Evolutionary conservation across 1,140 invertebrate genomes (phyloP).

Genomic region (Trachymyrmex cornetzi): DNA sequence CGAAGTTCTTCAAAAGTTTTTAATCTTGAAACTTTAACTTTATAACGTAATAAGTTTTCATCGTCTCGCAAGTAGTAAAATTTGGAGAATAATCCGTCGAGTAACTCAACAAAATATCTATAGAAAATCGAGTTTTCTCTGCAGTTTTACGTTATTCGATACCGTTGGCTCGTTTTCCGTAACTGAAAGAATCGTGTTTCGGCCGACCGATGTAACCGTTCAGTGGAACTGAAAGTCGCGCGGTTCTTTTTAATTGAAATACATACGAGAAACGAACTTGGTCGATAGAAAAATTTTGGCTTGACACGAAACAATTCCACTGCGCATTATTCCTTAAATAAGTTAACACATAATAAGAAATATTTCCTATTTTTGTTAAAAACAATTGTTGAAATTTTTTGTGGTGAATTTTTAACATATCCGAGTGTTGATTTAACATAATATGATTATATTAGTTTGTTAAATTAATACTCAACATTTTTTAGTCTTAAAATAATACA

Average conservation of each 20-base stretch:
- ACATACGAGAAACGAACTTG: conserved; percentile 28
- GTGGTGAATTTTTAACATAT: too few relatives aligned
- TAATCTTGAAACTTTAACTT: conserved; percentile 1
- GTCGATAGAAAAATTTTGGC: not conserved
- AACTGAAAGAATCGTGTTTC: conserved; percentile 61
- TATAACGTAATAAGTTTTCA: not conserved
- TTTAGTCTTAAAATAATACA: too few relatives aligned
- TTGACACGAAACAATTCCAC: not conserved
- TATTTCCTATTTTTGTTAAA: too few relatives aligned
- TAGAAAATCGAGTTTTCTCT: conserved; percentile 38
- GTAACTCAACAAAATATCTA: conserved; percentile 10
- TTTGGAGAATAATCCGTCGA: conserved; percentile 7
- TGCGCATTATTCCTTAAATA: conserved; percentile 3
- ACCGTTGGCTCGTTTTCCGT: conserved; percentile 49
- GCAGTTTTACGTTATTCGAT: conserved; percentile 46
- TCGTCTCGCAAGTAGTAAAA: conserved; percentile 6
- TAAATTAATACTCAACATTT: too few relatives aligned
- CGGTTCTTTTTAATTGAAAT: conserved; percentile 51
- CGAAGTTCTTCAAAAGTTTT: not conserved
- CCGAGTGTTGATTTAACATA: too few relatives aligned
- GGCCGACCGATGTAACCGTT: conserved; percentile 15
- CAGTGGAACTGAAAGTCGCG: conserved; percentile 35
- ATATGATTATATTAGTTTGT: too few relatives aligned
- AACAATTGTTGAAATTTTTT: too few relatives aligned
- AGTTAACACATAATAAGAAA: not conserved